These are phyloP conservation scores for Callyntrura sp. DNA, from an alignment of 2,888 invertebrate genomes.

Conservation along the genomic window DNA sequence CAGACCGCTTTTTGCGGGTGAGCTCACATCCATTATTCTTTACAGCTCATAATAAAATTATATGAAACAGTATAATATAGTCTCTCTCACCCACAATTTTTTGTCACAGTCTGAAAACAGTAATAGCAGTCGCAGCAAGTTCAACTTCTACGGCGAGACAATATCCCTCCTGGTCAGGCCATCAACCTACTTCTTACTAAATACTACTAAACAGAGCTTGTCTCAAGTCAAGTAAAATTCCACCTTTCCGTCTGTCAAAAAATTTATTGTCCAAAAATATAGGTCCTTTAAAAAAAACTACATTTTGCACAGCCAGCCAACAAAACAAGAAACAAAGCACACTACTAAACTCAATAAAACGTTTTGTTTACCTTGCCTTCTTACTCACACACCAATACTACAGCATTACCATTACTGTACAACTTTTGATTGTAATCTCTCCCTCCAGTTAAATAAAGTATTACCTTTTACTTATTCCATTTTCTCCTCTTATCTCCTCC, in stretches of 20 bases:
- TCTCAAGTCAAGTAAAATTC: no score
- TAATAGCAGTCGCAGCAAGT: slow-evolving; percentile 22
- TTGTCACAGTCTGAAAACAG: slow-evolving; percentile 25
- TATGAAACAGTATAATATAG: slow-evolving; percentile 39
- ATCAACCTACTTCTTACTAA: background rate
- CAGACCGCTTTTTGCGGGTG: background rate
- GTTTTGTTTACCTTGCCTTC: no score
- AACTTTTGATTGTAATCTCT: slow-evolving; percentile 6
- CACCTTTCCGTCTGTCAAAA: slow-evolving; percentile 19
- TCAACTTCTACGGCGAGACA: no score
- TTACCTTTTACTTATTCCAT: slow-evolving; percentile 3
- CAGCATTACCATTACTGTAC: slow-evolving; percentile 9
- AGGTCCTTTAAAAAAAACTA: slow-evolving; percentile 18
- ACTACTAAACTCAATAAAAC: no score
- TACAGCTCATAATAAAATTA: slow-evolving; percentile 42
- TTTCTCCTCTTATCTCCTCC: slow-evolving; percentile 37
- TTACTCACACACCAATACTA: no score
- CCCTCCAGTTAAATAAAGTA: slow-evolving; percentile 16
- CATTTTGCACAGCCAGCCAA: no score
- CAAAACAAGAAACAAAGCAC: no score
- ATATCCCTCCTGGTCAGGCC: no score
- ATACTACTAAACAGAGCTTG: background rate
- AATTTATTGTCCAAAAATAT: slow-evolving; percentile 20
- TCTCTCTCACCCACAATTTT: slow-evolving; percentile 23
- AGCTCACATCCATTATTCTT: slow-evolving; percentile 1